Evolutionary conservation across 2,113 vertebrate genomes (phyloP).

Genomic region (Hystrix brachyura): DNA sequence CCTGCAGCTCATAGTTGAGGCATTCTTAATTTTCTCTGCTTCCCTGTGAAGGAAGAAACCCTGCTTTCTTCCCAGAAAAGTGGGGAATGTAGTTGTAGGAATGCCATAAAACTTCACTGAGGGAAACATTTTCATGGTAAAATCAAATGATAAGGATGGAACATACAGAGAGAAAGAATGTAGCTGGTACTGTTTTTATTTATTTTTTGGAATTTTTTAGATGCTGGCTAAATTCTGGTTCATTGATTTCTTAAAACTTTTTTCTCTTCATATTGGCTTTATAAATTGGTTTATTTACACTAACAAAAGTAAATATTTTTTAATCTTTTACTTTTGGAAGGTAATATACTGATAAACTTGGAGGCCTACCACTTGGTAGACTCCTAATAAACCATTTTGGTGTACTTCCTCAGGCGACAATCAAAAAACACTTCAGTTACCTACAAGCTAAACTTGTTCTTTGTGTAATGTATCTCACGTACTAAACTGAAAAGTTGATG

Average conservation of each 20-base stretch:
- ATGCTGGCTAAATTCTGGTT: conserved; percentile 37
- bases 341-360: neutral
- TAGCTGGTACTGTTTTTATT: neutral
- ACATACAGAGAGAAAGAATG: neutral
- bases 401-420: neutral
- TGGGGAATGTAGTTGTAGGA: neutral
- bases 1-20: neutral
- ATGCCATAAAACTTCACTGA: neutral
- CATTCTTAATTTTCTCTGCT: neutral
- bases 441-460: conserved; percentile 15
- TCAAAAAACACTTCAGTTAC: neutral
- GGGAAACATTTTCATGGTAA: neutral
- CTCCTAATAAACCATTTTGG: neutral
- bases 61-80: conserved; percentile 1
- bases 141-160: neutral
- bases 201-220: conserved; percentile 59
- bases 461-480: neutral
- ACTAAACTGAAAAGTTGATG: conserved; percentile 44
- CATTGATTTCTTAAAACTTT: conserved; percentile 8
- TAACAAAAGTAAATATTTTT: conserved; percentile 31
- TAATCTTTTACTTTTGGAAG: conserved; percentile 25
- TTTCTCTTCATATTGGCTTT: neutral
- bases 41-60: conserved; percentile 41
- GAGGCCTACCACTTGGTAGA: neutral
- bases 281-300: conserved; percentile 46